A percentile compares a stretch with the other conserved stretches of the same genome.
phyloP scores from a whole-genome alignment of 2,888 invertebrate species.

The Drosophila putrida region DNA sequence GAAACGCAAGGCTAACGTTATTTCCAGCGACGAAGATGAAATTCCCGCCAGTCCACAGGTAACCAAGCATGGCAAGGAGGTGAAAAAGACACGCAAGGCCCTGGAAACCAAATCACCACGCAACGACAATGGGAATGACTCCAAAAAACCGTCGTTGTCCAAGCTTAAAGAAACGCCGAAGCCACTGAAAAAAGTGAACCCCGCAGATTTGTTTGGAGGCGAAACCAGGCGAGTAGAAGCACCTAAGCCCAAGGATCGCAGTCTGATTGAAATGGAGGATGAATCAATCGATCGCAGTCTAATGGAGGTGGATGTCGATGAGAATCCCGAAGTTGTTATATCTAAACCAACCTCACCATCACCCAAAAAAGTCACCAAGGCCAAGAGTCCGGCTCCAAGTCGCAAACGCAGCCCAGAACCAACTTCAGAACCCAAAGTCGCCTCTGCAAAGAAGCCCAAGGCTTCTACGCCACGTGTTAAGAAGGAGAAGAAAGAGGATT shows the following conservation, averaged over 20 bases:
- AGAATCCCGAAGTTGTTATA: conserved; percentile 24
- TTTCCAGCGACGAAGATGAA: conserved; percentile 87
- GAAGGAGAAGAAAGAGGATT: conserved; percentile 60
- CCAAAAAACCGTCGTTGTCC: conserved; percentile 68
- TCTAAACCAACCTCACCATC: conserved; percentile 10
- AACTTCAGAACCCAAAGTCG: conserved; percentile 9
- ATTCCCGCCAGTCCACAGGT: conserved; percentile 87
- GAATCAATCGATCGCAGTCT: conserved; percentile 88
- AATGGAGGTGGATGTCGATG: conserved; percentile 77
- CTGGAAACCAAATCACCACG: conserved; percentile 39
- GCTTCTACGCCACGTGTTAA: conserved; percentile 53
- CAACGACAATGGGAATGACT: conserved; percentile 34
- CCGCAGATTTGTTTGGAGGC: conserved; percentile 87
- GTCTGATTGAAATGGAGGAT: conserved; percentile 84
- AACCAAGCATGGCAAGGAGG: conserved; percentile 83
- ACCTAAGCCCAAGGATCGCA: conserved; percentile 73
- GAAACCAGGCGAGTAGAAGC: conserved; percentile 87
- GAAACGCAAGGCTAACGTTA: conserved; percentile 84
- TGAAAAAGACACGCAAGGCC: conserved; percentile 84
- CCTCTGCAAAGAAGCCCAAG: conserved; percentile 31
- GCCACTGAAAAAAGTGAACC: conserved; percentile 85
- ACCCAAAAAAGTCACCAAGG: conserved; percentile 9
- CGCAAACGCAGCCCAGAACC: conserved; percentile 41
- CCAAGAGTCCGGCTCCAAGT: conserved; percentile 11
- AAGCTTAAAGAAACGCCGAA: conserved; percentile 64